Evolutionary conservation across 1,140 invertebrate genomes (phyloP).

Genomic region (Ephestia elutella): DNA sequence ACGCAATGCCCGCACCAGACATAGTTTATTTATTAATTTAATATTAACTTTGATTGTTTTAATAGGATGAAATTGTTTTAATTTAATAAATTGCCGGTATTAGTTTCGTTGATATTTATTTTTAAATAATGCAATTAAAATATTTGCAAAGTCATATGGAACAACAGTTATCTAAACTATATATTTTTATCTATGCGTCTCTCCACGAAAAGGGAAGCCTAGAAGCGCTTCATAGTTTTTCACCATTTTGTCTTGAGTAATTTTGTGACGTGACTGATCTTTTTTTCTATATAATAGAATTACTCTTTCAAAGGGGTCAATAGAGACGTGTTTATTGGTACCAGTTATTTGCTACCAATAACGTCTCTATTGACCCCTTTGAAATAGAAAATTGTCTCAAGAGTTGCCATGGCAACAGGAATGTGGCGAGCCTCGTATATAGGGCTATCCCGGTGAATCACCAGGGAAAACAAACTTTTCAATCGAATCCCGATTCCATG

Average conservation of each 20-base stretch:
- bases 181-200: no score
- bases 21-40: slow-evolving; percentile 47
- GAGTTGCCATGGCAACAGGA: neutral
- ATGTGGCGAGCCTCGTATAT: neutral
- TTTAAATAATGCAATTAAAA: no score
- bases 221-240: no score
- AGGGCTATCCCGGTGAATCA: neutral
- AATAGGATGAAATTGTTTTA: neutral
- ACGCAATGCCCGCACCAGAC: slow-evolving; percentile 49
- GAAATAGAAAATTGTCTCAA: neutral
- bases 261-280: no score
- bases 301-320: neutral
- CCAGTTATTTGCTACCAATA: no score
- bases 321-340: no score
- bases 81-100: neutral
- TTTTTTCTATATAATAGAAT: no score
- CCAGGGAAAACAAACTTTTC: neutral
- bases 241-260: no score
- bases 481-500: neutral
- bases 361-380: neutral
- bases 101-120: no score
- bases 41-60: slow-evolving; percentile 18
- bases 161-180: no score
- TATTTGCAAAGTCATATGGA: no score
- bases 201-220: no score